Conservation (phyloP, 2,113 vertebrate species). For the Oryzias javanicus region DNA sequence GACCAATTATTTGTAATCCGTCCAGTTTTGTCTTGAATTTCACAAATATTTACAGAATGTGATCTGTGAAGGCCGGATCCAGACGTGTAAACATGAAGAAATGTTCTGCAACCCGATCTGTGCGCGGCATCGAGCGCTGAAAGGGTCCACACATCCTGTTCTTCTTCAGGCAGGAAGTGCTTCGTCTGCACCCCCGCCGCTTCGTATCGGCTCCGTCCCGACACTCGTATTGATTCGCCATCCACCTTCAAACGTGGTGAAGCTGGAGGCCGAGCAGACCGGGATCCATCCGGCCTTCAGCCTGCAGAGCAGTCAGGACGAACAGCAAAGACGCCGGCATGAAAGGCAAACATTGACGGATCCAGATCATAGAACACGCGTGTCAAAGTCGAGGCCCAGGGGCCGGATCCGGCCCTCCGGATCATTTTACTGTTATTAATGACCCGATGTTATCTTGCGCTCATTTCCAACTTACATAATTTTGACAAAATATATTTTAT, state of each 20-base stretch:
- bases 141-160: background rate
- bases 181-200: constrained; percentile 5
- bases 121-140: background rate
- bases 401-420: too few relatives aligned
- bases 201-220: constrained; percentile 10
- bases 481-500: too few relatives aligned
- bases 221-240: constrained; percentile 47
- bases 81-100: background rate
- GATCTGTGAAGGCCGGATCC: background rate
- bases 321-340: constrained; percentile 2
- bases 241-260: constrained; percentile 27
- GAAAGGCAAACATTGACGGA: constrained; percentile 1
- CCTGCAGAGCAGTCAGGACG: background rate
- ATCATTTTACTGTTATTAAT: too few relatives aligned
- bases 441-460: too few relatives aligned
- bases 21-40: too few relatives aligned
- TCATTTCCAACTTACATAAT: too few relatives aligned
- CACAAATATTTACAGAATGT: too few relatives aligned
- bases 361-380: background rate
- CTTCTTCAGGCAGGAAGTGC: constrained; percentile 17
- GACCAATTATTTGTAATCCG: too few relatives aligned
- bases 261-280: constrained; percentile 21
- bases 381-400: background rate
- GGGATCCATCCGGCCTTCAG: constrained; percentile 13
- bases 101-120: constrained; percentile 1